Evolutionary conservation across 2,113 vertebrate genomes (phyloP).

Genomic region (Argyrosomus japonicus): DNA sequence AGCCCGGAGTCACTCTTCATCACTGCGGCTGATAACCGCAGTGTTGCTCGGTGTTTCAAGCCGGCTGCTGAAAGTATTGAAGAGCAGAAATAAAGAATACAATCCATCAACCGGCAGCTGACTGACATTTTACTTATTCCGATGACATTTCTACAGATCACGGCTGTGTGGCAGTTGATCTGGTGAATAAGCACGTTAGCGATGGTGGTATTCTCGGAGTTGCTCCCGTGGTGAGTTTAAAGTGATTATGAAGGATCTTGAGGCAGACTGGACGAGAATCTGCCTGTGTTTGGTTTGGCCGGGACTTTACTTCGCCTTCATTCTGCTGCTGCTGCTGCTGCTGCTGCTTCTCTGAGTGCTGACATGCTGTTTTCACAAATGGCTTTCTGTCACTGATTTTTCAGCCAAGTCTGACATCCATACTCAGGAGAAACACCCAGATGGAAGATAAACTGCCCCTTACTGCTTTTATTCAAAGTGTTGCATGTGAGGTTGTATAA

Average conservation of each 20-base stretch:
- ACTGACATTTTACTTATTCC: slow-evolving; percentile 16
- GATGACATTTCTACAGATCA: slow-evolving; percentile 43
- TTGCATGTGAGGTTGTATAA: not conserved
- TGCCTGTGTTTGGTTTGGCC: slow-evolving; percentile 19
- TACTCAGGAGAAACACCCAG: not conserved
- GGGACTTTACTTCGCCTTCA: not conserved
- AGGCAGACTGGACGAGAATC: slow-evolving; percentile 29
- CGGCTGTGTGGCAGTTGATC: slow-evolving; percentile 29
- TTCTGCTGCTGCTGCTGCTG: not conserved
- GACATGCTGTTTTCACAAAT: slow-evolving; percentile 51
- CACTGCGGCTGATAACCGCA: slow-evolving; percentile 18
- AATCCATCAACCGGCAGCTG: slow-evolving; percentile 41
- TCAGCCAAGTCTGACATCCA: not conserved
- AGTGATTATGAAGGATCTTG: slow-evolving; percentile 52
- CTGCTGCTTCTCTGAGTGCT: slow-evolving; percentile 1
- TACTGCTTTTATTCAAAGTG: not conserved
- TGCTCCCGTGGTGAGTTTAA: slow-evolving; percentile 38
- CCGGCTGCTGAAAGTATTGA: not conserved
- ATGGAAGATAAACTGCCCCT: not conserved
- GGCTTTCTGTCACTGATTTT: slow-evolving; percentile 25
- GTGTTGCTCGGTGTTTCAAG: not conserved
- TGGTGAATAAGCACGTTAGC: slow-evolving; percentile 44
- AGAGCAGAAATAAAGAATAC: not conserved
- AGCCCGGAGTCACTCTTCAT: slow-evolving; percentile 21
- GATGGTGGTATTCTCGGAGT: slow-evolving; percentile 55